phyloP scores from a whole-genome alignment of 1,140 invertebrate species.

The Heterodera schachtii region DNA sequence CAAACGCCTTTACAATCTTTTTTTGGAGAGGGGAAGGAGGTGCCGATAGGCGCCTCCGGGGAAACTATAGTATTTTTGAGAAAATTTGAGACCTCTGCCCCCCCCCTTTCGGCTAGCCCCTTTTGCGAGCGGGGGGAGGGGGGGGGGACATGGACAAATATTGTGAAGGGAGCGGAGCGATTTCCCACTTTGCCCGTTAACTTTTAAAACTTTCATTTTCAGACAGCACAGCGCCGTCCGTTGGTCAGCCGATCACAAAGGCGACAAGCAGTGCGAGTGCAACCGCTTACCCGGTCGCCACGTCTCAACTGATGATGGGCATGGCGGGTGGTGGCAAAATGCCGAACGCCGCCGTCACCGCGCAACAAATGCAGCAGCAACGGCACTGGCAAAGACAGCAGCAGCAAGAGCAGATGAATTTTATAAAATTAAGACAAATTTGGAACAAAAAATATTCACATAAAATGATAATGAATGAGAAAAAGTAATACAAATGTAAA shows the following conservation, averaged over 20 bases:
- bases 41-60: no score
- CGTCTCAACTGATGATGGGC: neutral
- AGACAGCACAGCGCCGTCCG: slow-evolving; percentile 10
- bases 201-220: neutral
- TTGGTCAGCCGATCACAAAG: slow-evolving; percentile 17
- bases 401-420: neutral
- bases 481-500: no score
- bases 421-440: no score
- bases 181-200: neutral
- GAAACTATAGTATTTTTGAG: neutral
- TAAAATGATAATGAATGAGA: no score
- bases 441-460: no score
- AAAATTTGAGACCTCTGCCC: no score
- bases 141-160: no score
- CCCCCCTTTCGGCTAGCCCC: no score
- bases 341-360: neutral
- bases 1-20: no score
- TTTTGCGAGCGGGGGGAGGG: no score
- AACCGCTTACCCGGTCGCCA: neutral
- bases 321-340: neutral
- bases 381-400: slow-evolving; percentile 11
- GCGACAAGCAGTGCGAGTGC: neutral
- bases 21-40: no score
- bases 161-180: no score
- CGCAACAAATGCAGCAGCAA: slow-evolving; percentile 24